Percentiles rank a stretch among this genome's conserved stretches.
These are phyloP conservation scores for Parasteatoda lunata DNA, from an alignment of 2,888 invertebrate species.

Conservation along the genomic window DNA sequence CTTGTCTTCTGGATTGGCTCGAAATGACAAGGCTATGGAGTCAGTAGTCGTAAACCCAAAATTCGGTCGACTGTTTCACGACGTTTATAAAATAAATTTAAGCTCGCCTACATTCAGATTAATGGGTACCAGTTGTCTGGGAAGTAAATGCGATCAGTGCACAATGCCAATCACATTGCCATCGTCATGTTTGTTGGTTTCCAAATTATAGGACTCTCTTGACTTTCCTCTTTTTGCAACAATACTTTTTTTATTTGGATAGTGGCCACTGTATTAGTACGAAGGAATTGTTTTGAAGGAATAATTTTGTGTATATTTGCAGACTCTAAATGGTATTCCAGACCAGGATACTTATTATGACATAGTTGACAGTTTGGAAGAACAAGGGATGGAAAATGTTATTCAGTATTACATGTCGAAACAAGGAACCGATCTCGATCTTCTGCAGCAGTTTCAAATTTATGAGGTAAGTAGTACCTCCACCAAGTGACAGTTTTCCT, in stretches of 20 bases:
- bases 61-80: too few relatives aligned
- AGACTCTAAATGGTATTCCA: constrained; percentile 90
- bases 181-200: not conserved
- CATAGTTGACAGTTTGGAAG: constrained; percentile 95
- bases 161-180: too few relatives aligned
- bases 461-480: constrained; percentile 80
- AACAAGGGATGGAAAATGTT: constrained; percentile 91
- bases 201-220: not conserved
- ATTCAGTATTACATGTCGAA: constrained; percentile 92
- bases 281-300: not conserved
- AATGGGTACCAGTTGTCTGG: too few relatives aligned
- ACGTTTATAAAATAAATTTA: too few relatives aligned
- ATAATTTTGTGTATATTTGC: not conserved
- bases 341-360: constrained; percentile 98
- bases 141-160: too few relatives aligned
- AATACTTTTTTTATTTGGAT: too few relatives aligned
- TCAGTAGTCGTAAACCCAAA: too few relatives aligned
- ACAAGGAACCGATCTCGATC: constrained; percentile 93
- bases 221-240: not conserved
- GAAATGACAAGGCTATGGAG: too few relatives aligned
- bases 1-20: too few relatives aligned
- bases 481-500: too few relatives aligned
- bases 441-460: constrained; percentile 93
- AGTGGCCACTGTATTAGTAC: too few relatives aligned
- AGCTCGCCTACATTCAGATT: too few relatives aligned